Conservation (phyloP, 2,888 invertebrate species). For the Salpingus planirostris region DNA sequence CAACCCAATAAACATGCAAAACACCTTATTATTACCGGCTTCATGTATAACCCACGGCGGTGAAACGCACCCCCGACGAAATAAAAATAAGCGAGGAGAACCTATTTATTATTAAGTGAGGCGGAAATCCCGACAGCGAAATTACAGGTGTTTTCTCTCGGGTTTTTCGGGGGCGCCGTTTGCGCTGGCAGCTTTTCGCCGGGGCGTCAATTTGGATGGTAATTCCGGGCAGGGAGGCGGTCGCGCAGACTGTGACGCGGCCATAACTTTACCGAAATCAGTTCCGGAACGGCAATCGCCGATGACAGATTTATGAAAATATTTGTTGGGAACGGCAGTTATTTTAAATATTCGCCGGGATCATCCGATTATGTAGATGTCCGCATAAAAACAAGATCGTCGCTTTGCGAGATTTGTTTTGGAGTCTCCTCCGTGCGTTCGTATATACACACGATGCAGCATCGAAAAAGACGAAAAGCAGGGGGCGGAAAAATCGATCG, state of each 20-base stretch:
- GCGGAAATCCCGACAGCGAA: no score
- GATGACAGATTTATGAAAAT: constrained; percentile 46
- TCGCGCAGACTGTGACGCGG: constrained; percentile 10
- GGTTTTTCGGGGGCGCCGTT: no score
- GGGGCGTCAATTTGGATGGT: constrained; percentile 11
- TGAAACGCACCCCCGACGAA: no score
- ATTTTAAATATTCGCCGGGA: constrained; percentile 42
- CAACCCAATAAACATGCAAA: constrained; percentile 45
- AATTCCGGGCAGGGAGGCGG: constrained; percentile 12
- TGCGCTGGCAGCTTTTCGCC: no score
- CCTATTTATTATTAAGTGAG: no score
- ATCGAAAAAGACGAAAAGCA: no score
- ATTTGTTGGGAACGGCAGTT: constrained; percentile 43
- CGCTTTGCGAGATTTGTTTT: constrained; percentile 20
- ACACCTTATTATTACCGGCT: constrained; percentile 39
- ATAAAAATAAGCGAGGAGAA: no score
- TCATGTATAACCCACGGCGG: no score
- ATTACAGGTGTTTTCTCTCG: no score
- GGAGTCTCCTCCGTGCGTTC: no score
- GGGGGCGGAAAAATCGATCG: no score
- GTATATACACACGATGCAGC: no score
- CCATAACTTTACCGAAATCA: constrained; percentile 28
- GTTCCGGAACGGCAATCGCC: constrained; percentile 40
- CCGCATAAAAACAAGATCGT: constrained; percentile 32
- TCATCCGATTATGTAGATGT: constrained; percentile 44